Conservation (phyloP, 64 coral and sea anemone genomes). For the Porites australiensis region DNA sequence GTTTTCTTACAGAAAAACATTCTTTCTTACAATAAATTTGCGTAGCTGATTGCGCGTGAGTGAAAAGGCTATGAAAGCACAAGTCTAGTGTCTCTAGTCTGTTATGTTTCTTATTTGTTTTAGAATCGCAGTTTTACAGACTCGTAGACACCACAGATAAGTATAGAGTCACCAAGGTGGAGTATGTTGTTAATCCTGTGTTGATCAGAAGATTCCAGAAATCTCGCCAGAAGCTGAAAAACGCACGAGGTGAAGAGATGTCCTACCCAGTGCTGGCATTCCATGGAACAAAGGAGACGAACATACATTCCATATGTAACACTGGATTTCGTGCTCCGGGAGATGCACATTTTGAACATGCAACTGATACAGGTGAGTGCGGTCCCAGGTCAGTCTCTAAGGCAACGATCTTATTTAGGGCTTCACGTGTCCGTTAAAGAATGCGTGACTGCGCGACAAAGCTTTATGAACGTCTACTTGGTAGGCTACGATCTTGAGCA, state of each 20-base stretch:
- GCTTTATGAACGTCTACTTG: too few species aligned
- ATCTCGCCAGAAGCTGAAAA: constrained; percentile 64
- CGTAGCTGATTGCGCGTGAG: too few species aligned
- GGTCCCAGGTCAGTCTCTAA: too few species aligned
- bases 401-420: neutral
- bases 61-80: too few species aligned
- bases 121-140: constrained; percentile 93
- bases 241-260: constrained; percentile 56
- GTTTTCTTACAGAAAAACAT: too few species aligned
- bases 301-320: constrained; percentile 76
- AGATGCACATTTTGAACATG: constrained; percentile 80
- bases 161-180: constrained; percentile 82
- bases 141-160: constrained; percentile 82
- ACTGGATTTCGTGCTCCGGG: constrained; percentile 76
- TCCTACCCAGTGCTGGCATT: constrained; percentile 88
- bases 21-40: too few species aligned
- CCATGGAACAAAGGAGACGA: constrained; percentile 85
- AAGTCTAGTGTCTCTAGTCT: too few species aligned
- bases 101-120: neutral
- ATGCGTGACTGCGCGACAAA: too few species aligned
- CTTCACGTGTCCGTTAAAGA: neutral
- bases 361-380: constrained; percentile 75
- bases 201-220: constrained; percentile 79
- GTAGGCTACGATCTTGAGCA: too few species aligned
- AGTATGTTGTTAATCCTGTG: constrained; percentile 87